Base-by-base conservation (phyloP, 2,888 invertebrate genomes). In the Volucella inanis region DNA sequence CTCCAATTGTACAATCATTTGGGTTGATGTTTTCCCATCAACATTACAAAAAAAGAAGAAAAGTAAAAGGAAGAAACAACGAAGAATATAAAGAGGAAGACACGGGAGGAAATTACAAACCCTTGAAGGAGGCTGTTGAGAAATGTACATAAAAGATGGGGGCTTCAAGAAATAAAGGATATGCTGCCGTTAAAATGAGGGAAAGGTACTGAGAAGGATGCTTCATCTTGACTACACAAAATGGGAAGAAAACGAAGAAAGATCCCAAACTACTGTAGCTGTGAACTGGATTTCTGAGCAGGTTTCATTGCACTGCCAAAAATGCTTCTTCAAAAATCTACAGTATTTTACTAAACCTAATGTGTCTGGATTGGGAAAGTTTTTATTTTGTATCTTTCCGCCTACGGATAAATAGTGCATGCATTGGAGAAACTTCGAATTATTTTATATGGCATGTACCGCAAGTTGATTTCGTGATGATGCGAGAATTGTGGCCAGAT, bases 1-100 rank as follows among this genome's bases (percentile, higher is more conserved):
- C 85, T 52, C 62, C 50, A 62, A 54, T 55, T 50, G 18, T 52
- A 43, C 62, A 77, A 59, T 72, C 59, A 68, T 72, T 81, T 68
- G 54, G 72, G 67, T 76, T 80, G 80, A 75, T 81, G 54, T 80
- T 85, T 85, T 77, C 68, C 77, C 81, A 85, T 85, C 76, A 85
- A 81, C 76, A 76, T 77, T 65, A 85, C 72, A 65, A 77, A 72
- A 54, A 49, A 61, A 67, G 62, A 61, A 38, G 45, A 74, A 50
- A 9, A 55, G 14, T 47, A 50, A 12, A 11, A 61, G 4, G 41
- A 49, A 12, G 31, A 45, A 52, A 18, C 41, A 57, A 15, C n/a
- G 15, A 39, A 52, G 18, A 31, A 14, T 31, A 59, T 55, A 49
- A 38, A 38, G 38, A 62, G 18, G 31, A 10, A 14, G 11, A 49